Evolutionary conservation across 2,797 vertebrate species (phyloP), one percentile per base, ranked within the genome.

Genomic region (Enteromius trimaculatus): DNA sequence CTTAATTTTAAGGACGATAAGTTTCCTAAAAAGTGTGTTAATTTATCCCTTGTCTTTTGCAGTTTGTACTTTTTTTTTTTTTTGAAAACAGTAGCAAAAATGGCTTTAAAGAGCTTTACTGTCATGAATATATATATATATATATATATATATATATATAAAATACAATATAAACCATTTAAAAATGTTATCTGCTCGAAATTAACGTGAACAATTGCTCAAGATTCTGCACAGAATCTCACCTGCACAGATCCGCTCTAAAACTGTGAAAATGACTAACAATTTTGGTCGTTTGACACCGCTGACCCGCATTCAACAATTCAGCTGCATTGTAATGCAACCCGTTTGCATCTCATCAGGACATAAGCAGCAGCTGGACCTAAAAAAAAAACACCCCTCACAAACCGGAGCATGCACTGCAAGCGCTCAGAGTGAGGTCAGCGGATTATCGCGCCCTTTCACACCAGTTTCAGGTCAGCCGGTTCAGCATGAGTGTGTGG

Each of bases 361-460:
- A 68, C 64, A 44, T 26, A 51, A 16, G 47, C 47, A 65, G 60
- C 80, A 82, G 81, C 71, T 82, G 81, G 71, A 58, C 23, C 23
- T 82, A 31, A 64, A 74, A 79, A 79, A 49, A 49, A 16, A 3
- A 4, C 13, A 49, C 4, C 3, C 2, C 64, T 82, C 34, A 49
- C 8, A 81, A 81, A 49, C 53, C 68, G 14, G 39, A 72, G 37
- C 55, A 55, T 60, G 79, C 69, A 42, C 17, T 11, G 42, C 23
- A 11, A 47, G 37, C 34, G 58, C 42, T 65, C 14, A 2, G 79
- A 82, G 62, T 58, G 81, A 77, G 49, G 72, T 82, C 81, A 77
- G 64, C 4, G 37, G 81, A 82, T 82, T 82, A 82, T 77, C 64
- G 47, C 81, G 72, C 49, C 47, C 64, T 81, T 82, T 77, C 37